phyloP scores from a whole-genome alignment of 2,888 invertebrate genomes.

The Cheilosia impressa region DNA sequence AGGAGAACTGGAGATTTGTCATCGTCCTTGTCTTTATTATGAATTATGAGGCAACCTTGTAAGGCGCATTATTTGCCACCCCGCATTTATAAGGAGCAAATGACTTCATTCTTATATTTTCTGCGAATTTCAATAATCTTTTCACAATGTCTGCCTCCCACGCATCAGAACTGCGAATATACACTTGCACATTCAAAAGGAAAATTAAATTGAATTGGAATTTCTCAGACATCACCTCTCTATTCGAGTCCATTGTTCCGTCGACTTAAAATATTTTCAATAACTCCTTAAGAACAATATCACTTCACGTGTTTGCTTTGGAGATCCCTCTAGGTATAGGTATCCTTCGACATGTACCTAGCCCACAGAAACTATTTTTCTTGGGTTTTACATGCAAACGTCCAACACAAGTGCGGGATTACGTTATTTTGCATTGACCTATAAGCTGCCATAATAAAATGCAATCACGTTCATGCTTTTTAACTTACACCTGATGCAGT shows the following conservation, averaged over 20 bases:
- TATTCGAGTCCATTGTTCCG: slow-evolving; percentile 84
- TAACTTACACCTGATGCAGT: slow-evolving; percentile 28
- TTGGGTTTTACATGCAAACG: slow-evolving; percentile 26
- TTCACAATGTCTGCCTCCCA: no score
- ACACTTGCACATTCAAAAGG: not conserved
- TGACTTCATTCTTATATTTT: not conserved
- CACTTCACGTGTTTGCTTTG: slow-evolving; percentile 79
- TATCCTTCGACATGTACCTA: not conserved
- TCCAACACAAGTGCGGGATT: slow-evolving; percentile 69
- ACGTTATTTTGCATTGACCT: slow-evolving; percentile 32
- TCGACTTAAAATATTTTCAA: slow-evolving; percentile 82
- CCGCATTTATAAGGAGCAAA: not conserved
- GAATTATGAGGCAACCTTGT: slow-evolving; percentile 3
- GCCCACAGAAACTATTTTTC: no score
- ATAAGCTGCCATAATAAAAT: slow-evolving; percentile 14
- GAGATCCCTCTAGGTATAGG: not conserved
- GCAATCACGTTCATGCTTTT: slow-evolving; percentile 19
- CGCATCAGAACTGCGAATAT: not conserved
- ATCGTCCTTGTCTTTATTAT: slow-evolving; percentile 1
- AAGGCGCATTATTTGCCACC: not conserved
- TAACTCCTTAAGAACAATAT: slow-evolving; percentile 85
- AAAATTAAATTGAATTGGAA: slow-evolving; percentile 26
- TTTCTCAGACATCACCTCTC: slow-evolving; percentile 82
- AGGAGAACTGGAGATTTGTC: not conserved
- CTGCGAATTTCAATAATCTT: no score